These are phyloP conservation scores for Prionailurus viverrinus DNA, from an alignment of 2,113 vertebrate genomes.

Conservation along the genomic window DNA sequence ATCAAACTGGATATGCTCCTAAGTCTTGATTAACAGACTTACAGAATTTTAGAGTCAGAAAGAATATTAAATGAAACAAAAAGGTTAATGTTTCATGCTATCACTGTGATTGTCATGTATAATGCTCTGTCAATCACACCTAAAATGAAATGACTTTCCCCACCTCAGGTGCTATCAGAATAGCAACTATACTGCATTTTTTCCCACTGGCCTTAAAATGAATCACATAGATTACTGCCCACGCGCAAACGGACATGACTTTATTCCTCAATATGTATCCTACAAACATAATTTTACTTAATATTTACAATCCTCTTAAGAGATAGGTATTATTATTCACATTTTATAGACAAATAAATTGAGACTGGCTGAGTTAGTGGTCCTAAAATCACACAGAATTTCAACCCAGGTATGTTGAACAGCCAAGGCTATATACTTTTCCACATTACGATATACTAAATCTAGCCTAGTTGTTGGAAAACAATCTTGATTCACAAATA, in stretches of 20 bases:
- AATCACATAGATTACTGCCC: not conserved
- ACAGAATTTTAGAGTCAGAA: constrained; percentile 27
- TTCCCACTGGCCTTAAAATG: constrained; percentile 22
- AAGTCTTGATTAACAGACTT: constrained; percentile 27
- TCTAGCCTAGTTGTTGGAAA: not conserved
- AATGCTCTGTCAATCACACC: not conserved
- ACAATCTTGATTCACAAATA: not conserved
- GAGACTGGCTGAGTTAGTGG: not conserved
- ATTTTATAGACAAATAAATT: not conserved
- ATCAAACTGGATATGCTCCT: not conserved
- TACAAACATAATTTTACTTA: constrained; percentile 41
- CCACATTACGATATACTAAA: not conserved
- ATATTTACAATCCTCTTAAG: not conserved
- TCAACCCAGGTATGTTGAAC: not conserved
- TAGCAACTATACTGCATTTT: not conserved
- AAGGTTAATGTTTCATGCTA: not conserved
- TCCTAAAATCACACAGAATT: not conserved
- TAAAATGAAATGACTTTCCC: constrained; percentile 37
- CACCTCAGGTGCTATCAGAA: not conserved
- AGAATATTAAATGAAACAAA: not conserved
- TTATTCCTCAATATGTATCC: not conserved
- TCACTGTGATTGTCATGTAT: not conserved
- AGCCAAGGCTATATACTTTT: not conserved
- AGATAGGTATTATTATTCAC: not conserved
- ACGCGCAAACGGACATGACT: not conserved